Percentiles rank a stretch among this genome's conserved stretches.
phyloP scores from a whole-genome alignment of 2,888 invertebrate species.

The Drosophila longiperda region DNA sequence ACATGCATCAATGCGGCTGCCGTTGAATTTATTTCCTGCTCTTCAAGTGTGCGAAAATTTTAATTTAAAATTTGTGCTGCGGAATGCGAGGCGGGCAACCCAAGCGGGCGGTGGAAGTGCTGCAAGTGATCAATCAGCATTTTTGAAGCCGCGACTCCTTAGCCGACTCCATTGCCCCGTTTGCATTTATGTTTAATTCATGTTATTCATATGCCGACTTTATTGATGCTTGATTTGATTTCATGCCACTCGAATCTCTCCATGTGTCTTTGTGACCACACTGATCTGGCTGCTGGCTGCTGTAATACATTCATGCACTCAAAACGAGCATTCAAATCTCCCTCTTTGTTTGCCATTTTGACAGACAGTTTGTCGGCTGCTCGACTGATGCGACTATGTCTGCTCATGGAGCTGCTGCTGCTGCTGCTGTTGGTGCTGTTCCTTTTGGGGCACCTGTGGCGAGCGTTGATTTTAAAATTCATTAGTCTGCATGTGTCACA shows the following conservation, averaged over 20 bases:
- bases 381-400: conserved; percentile 1
- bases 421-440: conserved; percentile 1
- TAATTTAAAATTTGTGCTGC: conserved; percentile 73
- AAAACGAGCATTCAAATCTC: conserved; percentile 74
- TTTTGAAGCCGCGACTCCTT: conserved; percentile 21
- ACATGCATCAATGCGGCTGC: conserved; percentile 80
- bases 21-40: conserved; percentile 79
- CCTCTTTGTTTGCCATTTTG: conserved; percentile 62
- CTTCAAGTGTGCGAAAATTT: conserved; percentile 76
- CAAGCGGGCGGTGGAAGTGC: conserved; percentile 42
- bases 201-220: conserved; percentile 79
- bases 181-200: conserved; percentile 83
- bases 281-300: conserved; percentile 15
- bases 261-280: conserved; percentile 2
- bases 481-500: conserved; percentile 84
- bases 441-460: conserved; percentile 70
- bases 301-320: conserved; percentile 82
- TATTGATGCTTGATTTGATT: conserved; percentile 78
- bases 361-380: conserved; percentile 78
- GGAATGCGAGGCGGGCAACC: conserved; percentile 37
- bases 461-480: conserved; percentile 83
- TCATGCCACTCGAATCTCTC: conserved; percentile 38
- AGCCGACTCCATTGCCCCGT: conserved; percentile 28
- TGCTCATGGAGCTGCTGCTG: background rate
- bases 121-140: conserved; percentile 64